Base-by-base conservation (phyloP, 2,888 invertebrate species). In the Morinoia aosen region DNA sequence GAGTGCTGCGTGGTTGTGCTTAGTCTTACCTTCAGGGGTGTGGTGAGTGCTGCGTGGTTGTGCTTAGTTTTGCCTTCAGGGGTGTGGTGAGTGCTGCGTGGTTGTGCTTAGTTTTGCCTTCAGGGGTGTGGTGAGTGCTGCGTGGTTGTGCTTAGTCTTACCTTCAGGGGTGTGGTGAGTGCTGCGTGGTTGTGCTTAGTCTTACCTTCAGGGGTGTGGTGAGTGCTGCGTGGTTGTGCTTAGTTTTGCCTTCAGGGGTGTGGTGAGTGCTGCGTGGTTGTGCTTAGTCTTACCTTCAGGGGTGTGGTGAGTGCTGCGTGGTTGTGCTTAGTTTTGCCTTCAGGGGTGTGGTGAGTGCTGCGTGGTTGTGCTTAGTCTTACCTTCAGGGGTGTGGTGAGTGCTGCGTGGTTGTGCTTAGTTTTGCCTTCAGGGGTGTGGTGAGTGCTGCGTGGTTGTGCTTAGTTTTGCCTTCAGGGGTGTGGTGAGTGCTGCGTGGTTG, bases 301-400 rank as follows among this genome's bases (percentile, higher is more conserved):
- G 48, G 48, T 48, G 3, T 48, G 48, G 48, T 48, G 48, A 48
- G 48, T 48, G 48, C 48, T 48, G 48, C 5, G 48, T 48, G 48
- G 48, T 48, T 48, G 48, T 48, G 48, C 48, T 48, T 48, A 48
- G 48, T 48, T 5, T 48, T 5, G 48, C 48, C 48, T 48, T 48
- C 48, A 48, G 48, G 2, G 48, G 98, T 97, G 98, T 98, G 98
- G 98, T 98, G 97, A 98, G 98, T 97, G 19, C 25, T 64, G 14
- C 3, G 48, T 48, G 48, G 48, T 48, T 48, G 2, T 48, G n/a
- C 56, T 93, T 25, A 93, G 25, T 4, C n/a, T 25, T 4, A 58
- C 48, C 61, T 61, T 61, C 61, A 16, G 12, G 0, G 19, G 61
- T 61, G 5, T 61, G 61, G 61, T 61, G 25, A 76, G 76, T 76